These are phyloP conservation scores for Hetaerina titia DNA, from an alignment of 2,888 invertebrate genomes.

Conservation along the genomic window DNA sequence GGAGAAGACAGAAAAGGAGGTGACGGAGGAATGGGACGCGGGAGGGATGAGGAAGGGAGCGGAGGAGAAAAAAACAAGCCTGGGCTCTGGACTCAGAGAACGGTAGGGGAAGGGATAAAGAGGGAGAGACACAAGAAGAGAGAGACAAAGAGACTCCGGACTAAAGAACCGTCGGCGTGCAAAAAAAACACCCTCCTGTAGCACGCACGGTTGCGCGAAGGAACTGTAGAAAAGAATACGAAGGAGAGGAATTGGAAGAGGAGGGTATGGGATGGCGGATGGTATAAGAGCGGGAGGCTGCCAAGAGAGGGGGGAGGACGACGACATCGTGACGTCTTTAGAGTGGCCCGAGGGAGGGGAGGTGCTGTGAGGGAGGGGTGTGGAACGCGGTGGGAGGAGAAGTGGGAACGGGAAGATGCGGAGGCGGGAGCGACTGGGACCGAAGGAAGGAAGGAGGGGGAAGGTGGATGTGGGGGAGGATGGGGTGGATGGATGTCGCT, in stretches of 20 bases:
- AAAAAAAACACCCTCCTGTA: constrained; percentile 28
- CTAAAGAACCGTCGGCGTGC: constrained; percentile 36
- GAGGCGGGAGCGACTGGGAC: not conserved
- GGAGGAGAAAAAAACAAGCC: not conserved
- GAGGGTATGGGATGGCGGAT: not conserved
- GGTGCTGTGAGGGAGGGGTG: not conserved
- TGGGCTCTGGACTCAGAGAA: not conserved
- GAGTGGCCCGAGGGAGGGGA: not conserved
- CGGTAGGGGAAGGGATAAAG: not conserved
- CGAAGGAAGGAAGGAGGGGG: not conserved
- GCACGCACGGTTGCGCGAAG: constrained; percentile 40
- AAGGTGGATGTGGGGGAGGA: too few species aligned
- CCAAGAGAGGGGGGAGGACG: not conserved
- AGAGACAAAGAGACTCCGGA: constrained; percentile 34
- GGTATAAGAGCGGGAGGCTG: not conserved
- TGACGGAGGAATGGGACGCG: not conserved
- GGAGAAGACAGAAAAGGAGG: not conserved
- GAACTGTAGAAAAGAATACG: constrained; percentile 36
- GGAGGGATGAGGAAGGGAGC: not conserved
- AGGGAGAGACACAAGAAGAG: not conserved
- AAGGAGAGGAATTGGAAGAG: not conserved
- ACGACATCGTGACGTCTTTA: constrained; percentile 10
- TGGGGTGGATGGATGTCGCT: constrained; percentile 36
- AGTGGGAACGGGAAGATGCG: not conserved
- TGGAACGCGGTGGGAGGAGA: not conserved